Evolutionary conservation across 2,888 invertebrate species (phyloP).

Genomic region (Seira ritae): DNA sequence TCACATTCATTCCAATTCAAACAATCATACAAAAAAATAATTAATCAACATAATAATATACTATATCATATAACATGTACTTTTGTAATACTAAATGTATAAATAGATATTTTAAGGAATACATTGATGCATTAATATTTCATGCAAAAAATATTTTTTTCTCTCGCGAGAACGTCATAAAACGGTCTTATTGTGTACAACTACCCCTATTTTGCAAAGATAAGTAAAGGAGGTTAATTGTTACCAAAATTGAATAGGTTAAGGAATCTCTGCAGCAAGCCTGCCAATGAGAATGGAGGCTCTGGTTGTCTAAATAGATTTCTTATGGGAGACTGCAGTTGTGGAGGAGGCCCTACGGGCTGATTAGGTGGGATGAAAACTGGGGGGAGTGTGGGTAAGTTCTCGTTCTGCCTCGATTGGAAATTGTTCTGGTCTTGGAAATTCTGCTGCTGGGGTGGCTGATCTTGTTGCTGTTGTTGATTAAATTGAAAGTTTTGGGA

Average conservation of each 20-base stretch:
- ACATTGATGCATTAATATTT: no score
- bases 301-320: constrained; percentile 61
- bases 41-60: no score
- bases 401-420: constrained; percentile 44
- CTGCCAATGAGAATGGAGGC: constrained; percentile 50
- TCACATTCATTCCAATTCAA: no score
- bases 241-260: constrained; percentile 57
- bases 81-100: no score
- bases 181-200: neutral
- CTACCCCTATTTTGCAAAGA: neutral
- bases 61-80: no score
- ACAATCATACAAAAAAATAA: no score
- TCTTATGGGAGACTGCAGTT: constrained; percentile 54
- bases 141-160: no score
- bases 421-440: constrained; percentile 43
- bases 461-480: neutral
- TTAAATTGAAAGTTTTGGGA: neutral
- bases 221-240: constrained; percentile 38
- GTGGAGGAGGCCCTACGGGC: constrained; percentile 54
- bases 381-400: constrained; percentile 54
- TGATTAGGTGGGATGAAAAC: constrained; percentile 59
- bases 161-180: no score
- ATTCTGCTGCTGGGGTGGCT: neutral
- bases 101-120: no score
- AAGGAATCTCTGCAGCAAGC: constrained; percentile 55